These are phyloP conservation scores for Nephrotoma appendiculata DNA, from an alignment of 2,888 invertebrate species.

Conservation along the genomic window DNA sequence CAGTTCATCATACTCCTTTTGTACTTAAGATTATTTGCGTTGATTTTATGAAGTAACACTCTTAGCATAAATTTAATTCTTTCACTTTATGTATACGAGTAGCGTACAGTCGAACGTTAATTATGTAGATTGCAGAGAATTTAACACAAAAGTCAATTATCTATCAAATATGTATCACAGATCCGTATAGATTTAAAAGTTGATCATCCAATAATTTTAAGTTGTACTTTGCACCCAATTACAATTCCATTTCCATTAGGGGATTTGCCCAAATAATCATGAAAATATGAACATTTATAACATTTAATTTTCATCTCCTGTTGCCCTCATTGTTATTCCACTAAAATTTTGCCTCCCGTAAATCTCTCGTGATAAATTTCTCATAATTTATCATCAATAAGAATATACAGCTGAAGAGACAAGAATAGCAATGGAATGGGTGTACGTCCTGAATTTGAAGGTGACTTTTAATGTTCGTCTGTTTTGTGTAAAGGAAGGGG, in stretches of 20 bases:
- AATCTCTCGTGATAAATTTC: neutral
- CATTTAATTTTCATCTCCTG: neutral
- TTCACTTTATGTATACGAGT: neutral
- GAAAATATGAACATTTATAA: neutral
- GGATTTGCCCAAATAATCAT: neutral
- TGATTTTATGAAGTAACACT: neutral
- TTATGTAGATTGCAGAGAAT: no score
- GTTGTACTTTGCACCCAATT: neutral
- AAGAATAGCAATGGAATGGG: neutral
- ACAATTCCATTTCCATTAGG: neutral
- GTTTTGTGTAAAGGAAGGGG: no score
- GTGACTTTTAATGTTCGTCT: neutral
- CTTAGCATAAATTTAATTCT: neutral
- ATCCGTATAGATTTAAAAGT: no score
- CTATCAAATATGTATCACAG: no score
- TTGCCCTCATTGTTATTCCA: neutral
- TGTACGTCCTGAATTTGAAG: neutral
- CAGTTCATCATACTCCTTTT: neutral
- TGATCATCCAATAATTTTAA: no score
- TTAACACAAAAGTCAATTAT: no score
- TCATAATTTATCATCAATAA: neutral
- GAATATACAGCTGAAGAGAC: neutral
- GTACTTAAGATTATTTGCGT: neutral
- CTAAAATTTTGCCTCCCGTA: neutral
- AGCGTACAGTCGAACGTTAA: neutral